Conservation (phyloP, 2,797 vertebrate species). For the Eulemur coronatus region DNA sequence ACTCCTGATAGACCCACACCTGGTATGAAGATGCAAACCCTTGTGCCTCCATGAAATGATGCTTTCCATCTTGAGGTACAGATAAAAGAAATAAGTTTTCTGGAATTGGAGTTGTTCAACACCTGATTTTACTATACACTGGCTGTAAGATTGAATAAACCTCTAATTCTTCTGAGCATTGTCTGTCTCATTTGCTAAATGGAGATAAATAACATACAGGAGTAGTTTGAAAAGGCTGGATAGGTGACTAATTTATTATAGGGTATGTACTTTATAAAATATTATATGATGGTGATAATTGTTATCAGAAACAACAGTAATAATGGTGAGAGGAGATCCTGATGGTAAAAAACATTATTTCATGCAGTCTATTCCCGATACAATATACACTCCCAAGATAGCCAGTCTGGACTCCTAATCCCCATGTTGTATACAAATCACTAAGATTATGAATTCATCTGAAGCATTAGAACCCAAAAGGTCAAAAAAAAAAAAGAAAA, state of each 20-base stretch:
- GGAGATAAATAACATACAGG: neutral
- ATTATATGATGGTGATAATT: neutral
- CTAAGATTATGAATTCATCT: constrained; percentile 1
- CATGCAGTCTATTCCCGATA: neutral
- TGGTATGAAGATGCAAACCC: neutral
- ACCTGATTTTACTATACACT: neutral
- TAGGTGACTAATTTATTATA: constrained; percentile 14
- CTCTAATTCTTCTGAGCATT: neutral
- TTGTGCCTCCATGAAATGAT: neutral
- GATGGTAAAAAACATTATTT: neutral
- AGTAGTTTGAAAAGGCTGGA: neutral
- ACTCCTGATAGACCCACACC: neutral
- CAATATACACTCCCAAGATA: neutral
- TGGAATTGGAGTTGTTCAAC: neutral
- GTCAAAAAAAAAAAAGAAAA: neutral
- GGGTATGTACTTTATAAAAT: neutral
- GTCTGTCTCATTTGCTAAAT: neutral
- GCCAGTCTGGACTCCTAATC: neutral
- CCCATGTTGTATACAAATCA: neutral
- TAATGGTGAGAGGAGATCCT: neutral
- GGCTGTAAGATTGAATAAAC: neutral
- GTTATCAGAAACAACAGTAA: neutral
- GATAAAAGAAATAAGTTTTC: neutral
- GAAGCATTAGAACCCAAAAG: constrained; percentile 11
- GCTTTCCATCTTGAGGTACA: neutral